These are phyloP conservation scores for Drosophila fungiperda DNA, from an alignment of 2,888 invertebrate species.

Conservation along the genomic window DNA sequence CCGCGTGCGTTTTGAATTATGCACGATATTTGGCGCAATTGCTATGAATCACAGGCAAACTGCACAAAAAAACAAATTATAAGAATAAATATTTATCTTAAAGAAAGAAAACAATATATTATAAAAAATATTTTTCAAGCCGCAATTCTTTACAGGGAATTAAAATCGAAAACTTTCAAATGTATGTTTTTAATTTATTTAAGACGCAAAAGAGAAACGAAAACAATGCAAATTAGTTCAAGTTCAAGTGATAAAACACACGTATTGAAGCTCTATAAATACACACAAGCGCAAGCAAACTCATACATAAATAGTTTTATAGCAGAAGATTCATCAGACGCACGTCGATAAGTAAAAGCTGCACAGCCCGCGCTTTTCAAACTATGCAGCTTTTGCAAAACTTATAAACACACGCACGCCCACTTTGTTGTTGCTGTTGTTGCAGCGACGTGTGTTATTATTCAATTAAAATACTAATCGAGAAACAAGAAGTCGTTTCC, in stretches of 20 bases:
- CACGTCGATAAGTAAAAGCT: slow-evolving; percentile 5
- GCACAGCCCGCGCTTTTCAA: slow-evolving; percentile 10
- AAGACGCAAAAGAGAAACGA: neutral
- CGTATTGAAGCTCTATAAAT: neutral
- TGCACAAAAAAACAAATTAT: neutral
- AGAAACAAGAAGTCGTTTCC: slow-evolving; percentile 18
- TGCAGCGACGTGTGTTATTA: slow-evolving; percentile 44
- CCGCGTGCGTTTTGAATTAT: slow-evolving; percentile 63
- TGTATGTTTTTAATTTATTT: neutral
- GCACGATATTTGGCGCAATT: slow-evolving; percentile 66
- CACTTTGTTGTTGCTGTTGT: slow-evolving; percentile 6
- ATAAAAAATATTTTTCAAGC: neutral
- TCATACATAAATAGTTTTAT: neutral
- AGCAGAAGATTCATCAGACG: slow-evolving; percentile 10
- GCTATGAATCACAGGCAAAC: slow-evolving; percentile 7
- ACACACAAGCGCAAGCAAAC: neutral
- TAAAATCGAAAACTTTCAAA: neutral
- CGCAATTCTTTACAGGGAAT: neutral
- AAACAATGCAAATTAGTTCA: slow-evolving; percentile 26
- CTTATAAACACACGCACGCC: slow-evolving; percentile 5
- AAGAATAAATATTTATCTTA: neutral
- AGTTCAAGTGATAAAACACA: slow-evolving; percentile 21
- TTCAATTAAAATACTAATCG: slow-evolving; percentile 38
- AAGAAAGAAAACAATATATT: neutral
- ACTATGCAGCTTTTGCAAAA: slow-evolving; percentile 30